Conservation (phyloP, 1,140 invertebrate genomes). For the Drosophila oshimai region DNA sequence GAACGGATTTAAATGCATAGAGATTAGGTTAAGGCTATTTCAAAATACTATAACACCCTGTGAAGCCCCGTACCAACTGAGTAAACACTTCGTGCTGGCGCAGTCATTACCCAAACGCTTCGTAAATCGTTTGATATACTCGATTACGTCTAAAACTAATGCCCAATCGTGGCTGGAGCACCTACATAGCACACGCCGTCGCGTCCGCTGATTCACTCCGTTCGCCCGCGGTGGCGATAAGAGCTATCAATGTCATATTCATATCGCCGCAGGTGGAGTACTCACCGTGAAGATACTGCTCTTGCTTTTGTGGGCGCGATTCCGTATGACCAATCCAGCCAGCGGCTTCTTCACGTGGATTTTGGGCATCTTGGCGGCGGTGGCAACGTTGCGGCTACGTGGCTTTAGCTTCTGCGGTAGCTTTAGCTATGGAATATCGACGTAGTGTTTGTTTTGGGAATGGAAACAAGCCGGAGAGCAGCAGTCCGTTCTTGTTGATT, state of each 20-base stretch:
- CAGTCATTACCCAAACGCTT: conserved; percentile 8
- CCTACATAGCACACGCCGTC: conserved; percentile 4
- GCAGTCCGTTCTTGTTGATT: conserved; percentile 1
- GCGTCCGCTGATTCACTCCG: conserved; percentile 21
- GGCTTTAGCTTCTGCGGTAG: conserved; percentile 25
- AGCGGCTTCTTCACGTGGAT: conserved; percentile 82
- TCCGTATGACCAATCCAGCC: conserved; percentile 87
- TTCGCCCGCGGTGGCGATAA: conserved; percentile 9
- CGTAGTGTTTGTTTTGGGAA: conserved; percentile 15
- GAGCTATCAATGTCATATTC: neutral
- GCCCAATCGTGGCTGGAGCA: conserved; percentile 15
- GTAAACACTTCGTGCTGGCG: conserved; percentile 1
- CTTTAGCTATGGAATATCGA: neutral
- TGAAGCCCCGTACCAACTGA: neutral
- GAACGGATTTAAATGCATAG: neutral
- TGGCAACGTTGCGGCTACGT: conserved; percentile 56
- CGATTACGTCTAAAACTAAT: conserved; percentile 32
- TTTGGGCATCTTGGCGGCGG: conserved; percentile 72
- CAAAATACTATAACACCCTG: neutral
- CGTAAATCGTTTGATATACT: conserved; percentile 17
- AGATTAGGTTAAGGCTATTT: neutral
- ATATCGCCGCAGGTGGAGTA: conserved; percentile 12
- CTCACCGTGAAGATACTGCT: conserved; percentile 89
- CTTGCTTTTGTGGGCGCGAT: conserved; percentile 87
- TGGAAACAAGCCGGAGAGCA: conserved; percentile 13